These are phyloP conservation scores for Caretta caretta DNA, from an alignment of 2,113 vertebrate genomes.

Conservation along the genomic window DNA sequence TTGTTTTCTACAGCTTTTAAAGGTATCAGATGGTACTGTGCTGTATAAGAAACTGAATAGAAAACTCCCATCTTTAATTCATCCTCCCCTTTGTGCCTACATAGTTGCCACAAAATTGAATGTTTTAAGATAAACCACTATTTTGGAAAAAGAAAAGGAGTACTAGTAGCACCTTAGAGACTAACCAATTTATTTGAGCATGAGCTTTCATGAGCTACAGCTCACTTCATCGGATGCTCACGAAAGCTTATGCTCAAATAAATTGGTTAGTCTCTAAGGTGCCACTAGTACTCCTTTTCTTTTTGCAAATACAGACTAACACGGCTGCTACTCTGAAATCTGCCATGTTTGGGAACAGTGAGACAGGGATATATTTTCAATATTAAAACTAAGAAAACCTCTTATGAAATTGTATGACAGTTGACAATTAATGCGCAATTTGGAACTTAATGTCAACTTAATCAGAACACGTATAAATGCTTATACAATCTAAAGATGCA, in stretches of 20 bases:
- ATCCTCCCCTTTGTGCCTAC: constrained; percentile 6
- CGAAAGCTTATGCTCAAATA: too few relatives aligned
- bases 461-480: background rate
- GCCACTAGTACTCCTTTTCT: too few relatives aligned
- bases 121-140: constrained; percentile 37
- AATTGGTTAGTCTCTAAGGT: too few relatives aligned
- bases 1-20: background rate
- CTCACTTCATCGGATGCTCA: too few relatives aligned
- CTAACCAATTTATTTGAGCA: too few relatives aligned
- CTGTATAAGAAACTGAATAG: constrained; percentile 22
- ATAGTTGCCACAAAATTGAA: constrained; percentile 29
- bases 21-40: background rate
- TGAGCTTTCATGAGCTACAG: too few relatives aligned
- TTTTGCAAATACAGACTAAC: too few relatives aligned
- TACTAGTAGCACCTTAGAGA: too few relatives aligned
- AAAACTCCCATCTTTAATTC: background rate
- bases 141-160: background rate
- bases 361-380: constrained; percentile 44
- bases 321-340: too few relatives aligned
- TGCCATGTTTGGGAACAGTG: constrained; percentile 57
- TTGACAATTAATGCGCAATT: constrained; percentile 26
- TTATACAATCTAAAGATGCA: background rate
- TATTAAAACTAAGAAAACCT: background rate
- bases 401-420: background rate
- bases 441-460: constrained; percentile 27